Base-by-base conservation (phyloP, 2,113 vertebrate genomes). In the Chaenocephalus aceratus region DNA sequence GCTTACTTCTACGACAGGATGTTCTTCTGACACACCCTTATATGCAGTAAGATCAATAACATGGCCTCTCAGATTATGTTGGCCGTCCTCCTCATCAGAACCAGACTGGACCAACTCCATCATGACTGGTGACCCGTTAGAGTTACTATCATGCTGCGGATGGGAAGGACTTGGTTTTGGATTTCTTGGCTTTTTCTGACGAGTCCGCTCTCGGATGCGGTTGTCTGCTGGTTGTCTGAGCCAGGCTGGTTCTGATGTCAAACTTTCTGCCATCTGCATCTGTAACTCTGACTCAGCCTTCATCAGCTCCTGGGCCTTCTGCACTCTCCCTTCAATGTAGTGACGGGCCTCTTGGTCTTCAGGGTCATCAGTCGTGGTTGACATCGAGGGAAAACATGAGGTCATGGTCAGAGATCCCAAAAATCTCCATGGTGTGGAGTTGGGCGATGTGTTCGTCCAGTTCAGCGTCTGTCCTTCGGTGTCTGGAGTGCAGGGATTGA, bases 331-430 rank as follows among this genome's bases (percentile, higher is more conserved):
- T 21, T 97, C 92, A 6, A 99, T 98, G 88, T 99, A 99, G 0
- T 87, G 75, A 1, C 94, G 88, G 3, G 94, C 95, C 73, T 96
- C 94, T 65, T 95, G 92, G 0, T 94, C 89, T 74, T 96, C 91
- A 0, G 86, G 91, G 5, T 90, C 83, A 4, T 98, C 97, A 34
- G n/a, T 97, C 96, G 0, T 96, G 93, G 75, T 93, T 75, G 0
- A 75, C 6, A 5, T 98, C 96, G 12, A 79, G 86, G 0, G 96
- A 95, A 57, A 96, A 97, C 81, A 99, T 96, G 80, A 99, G 90
- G 92, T 99, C 97, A 0, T 99, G 98, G 75, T 98, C 97, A 0
- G 98, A 97, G 81, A 99, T 96, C 4, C 98, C 98, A 63, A 98
- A 99, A 91, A 99, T 97, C 0, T 95, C 91, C 92, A 98, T 92